Conservation (phyloP, 1,140 invertebrate species). For the Amphibalanus amphitrite region DNA sequence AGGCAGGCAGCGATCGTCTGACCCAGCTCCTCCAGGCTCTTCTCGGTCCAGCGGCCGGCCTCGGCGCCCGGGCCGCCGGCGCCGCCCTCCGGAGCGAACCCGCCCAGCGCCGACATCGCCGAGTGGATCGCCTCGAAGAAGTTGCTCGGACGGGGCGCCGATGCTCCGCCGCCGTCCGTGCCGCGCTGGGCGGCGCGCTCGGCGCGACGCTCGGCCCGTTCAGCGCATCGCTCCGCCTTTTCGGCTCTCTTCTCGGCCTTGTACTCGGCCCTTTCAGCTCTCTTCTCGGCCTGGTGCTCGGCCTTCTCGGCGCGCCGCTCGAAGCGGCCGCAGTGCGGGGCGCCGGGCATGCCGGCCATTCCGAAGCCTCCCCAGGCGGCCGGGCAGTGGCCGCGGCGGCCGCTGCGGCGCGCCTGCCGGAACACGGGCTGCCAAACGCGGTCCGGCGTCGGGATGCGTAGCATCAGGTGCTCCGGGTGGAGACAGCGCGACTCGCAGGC, state of each 20-base stretch:
- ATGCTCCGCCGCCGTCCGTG: neutral
- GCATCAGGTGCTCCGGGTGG: constrained; percentile 62
- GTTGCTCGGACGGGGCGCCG: neutral
- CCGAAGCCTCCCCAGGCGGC: constrained; percentile 5
- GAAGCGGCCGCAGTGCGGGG: neutral
- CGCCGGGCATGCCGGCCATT: neutral
- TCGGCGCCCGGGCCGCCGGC: constrained; percentile 9
- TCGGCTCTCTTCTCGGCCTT: neutral
- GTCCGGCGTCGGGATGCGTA: constrained; percentile 38
- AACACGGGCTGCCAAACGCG: neutral
- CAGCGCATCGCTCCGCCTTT: neutral
- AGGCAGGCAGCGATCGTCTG: constrained; percentile 30
- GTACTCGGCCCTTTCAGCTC: neutral
- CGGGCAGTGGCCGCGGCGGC: neutral
- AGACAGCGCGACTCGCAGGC: constrained; percentile 49
- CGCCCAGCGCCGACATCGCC: neutral
- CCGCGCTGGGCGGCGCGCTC: constrained; percentile 9
- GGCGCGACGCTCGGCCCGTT: neutral
- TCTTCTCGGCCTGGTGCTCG: neutral
- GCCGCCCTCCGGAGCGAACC: constrained; percentile 1
- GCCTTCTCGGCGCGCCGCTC: neutral
- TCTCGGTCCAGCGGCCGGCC: constrained; percentile 14
- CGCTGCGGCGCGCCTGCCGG: neutral
- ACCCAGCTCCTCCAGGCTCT: constrained; percentile 26
- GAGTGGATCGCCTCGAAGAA: constrained; percentile 3